Evolutionary conservation across 1,140 invertebrate genomes (phyloP), one percentile per base, ranked within the genome.

Genomic region (Metopolophium dirhodum): DNA sequence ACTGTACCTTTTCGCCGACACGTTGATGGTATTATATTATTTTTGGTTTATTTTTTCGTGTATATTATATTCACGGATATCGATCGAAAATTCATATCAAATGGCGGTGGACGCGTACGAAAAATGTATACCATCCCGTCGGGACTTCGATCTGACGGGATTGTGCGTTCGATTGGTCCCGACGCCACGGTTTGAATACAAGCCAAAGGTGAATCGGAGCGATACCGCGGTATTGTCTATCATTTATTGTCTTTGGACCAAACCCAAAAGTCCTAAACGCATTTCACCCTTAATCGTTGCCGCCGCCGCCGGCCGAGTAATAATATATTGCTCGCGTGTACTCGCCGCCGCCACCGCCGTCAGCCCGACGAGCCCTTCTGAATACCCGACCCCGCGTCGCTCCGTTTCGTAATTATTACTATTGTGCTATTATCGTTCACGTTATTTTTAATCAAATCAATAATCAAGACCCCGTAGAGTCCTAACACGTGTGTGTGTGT

Each of bases 171-270:
- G 88, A 90, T 90, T 37, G 88, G 54, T 90, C 23, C 37, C 57
- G 37, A 68, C 57, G 49, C 61, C 77, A 51, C 26, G 26, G 91
- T 93, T 93, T 93, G 91, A 93, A 93, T 93, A 23, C 11, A 93
- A 86, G 91, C 91, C 91, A 93, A 93, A 93, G 91, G 91, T 93
- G 91, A 93, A 93, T 30, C 82, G 51, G 45, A 20, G 45, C 68
- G 30, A 68, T 68, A 68, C 35, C 89, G 22, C 89, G 89, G 89
- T 68, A 93, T 93, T 93, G 91, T 93, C 91, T 93, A 93, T 93
- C 91, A 93, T 93, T 93, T 93, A 93, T 93, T 93, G 91, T 93
- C 91, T 93, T 93, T 93, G 91, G 91, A 85, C 49, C 35, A 1
- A 11, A 30, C 14, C 91, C 91, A 93, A 93, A 93, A 93, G 82